phyloP scores from a whole-genome alignment of 1,140 invertebrate genomes.

The Trissolcus basalis region DNA sequence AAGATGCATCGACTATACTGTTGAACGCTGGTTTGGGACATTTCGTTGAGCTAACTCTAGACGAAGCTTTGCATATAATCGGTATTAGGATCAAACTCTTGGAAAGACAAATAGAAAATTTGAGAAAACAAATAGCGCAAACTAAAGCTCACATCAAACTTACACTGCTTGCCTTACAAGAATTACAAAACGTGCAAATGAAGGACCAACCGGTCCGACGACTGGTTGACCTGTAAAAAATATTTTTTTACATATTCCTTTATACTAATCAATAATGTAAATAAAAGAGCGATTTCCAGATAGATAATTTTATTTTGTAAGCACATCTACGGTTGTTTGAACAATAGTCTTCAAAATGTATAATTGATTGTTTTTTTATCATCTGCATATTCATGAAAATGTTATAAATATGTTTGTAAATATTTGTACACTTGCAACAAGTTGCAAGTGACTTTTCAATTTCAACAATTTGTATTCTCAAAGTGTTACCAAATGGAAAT shows the following conservation, averaged over 20 bases:
- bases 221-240: background rate
- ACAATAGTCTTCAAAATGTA: too few relatives aligned
- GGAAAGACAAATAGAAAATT: slow-evolving; percentile 79
- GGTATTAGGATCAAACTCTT: slow-evolving; percentile 82
- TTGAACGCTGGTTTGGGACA: slow-evolving; percentile 86
- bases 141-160: slow-evolving; percentile 89
- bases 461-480: too few relatives aligned
- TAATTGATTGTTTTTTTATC: too few relatives aligned
- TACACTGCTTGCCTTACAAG: slow-evolving; percentile 81
- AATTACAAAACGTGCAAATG: slow-evolving; percentile 73
- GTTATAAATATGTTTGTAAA: background rate
- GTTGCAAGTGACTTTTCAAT: background rate
- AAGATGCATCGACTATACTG: slow-evolving; percentile 81
- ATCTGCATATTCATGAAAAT: too few relatives aligned
- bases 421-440: too few relatives aligned
- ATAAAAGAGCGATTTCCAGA: too few relatives aligned
- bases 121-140: slow-evolving; percentile 81
- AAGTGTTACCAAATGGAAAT: too few relatives aligned
- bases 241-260: background rate
- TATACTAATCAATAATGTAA: background rate
- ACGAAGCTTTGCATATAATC: slow-evolving; percentile 84
- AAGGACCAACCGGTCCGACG: slow-evolving; percentile 11
- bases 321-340: too few relatives aligned
- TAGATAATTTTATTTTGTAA: too few relatives aligned
- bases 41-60: slow-evolving; percentile 83